These are phyloP conservation scores for Hippotragus niger DNA, from an alignment of 2,113 vertebrate species.

Conservation along the genomic window DNA sequence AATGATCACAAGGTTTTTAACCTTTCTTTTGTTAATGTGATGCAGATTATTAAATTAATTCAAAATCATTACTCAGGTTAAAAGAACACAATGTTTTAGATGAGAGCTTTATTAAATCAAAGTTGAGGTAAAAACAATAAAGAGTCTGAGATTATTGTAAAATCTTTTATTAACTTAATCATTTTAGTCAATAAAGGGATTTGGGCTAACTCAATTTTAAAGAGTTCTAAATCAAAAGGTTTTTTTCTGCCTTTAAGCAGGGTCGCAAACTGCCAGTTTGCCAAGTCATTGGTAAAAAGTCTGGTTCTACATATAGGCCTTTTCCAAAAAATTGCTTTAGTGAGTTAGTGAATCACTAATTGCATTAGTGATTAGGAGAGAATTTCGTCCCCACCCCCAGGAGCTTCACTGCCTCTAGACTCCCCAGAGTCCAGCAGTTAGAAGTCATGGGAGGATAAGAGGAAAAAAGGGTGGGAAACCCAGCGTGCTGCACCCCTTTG, in stretches of 20 bases:
- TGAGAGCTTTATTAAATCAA: conserved; percentile 10
- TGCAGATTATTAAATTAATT: conserved; percentile 20
- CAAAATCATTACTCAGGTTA: conserved; percentile 3
- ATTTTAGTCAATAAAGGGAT: conserved; percentile 11
- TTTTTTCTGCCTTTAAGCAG: background rate
- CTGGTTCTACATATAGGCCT: background rate
- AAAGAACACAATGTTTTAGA: conserved; percentile 24
- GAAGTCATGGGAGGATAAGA: background rate
- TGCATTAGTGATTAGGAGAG: background rate
- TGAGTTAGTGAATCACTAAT: background rate
- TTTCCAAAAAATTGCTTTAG: background rate
- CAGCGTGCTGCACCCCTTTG: background rate
- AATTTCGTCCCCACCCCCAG: background rate
- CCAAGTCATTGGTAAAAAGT: background rate
- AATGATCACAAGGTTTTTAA: background rate
- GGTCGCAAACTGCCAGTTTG: background rate
- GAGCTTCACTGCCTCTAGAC: background rate
- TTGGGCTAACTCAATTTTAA: conserved; percentile 26
- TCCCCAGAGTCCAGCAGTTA: background rate
- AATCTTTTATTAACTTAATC: conserved; percentile 46
- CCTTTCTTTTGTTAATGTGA: background rate
- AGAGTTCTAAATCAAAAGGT: background rate
- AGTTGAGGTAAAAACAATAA: conserved; percentile 10
- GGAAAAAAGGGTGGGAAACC: background rate
- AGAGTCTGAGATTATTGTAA: background rate